Evolutionary conservation across 2,797 vertebrate genomes (phyloP).

Genomic region (Channallabes apus): DNA sequence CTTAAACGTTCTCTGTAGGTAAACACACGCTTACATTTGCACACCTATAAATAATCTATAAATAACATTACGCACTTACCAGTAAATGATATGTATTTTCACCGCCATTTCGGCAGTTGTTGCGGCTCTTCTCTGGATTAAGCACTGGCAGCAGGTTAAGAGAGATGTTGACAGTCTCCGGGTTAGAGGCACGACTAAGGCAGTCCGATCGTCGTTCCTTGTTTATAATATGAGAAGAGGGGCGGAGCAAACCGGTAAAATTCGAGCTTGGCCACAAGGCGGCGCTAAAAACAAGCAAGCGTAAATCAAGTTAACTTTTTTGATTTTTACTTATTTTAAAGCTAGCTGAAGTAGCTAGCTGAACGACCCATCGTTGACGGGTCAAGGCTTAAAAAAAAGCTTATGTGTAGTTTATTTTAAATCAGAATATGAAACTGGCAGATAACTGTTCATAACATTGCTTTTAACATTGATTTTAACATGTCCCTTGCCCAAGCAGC

Average conservation of each 20-base stretch:
- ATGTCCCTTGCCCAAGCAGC: too few species aligned
- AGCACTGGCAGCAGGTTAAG: not conserved
- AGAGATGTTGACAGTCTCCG: not conserved
- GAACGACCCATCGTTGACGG: too few species aligned
- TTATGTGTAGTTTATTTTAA: too few species aligned
- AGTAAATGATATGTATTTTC: conserved; percentile 62
- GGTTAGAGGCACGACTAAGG: not conserved
- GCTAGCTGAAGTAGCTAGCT: too few species aligned
- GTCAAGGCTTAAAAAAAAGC: too few species aligned
- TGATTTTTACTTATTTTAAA: too few species aligned
- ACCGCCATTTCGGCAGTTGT: conserved; percentile 50
- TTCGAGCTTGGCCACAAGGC: conserved; percentile 1
- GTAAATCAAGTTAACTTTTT: not conserved
- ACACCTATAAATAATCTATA: conserved; percentile 5
- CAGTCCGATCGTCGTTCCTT: conserved; percentile 8
- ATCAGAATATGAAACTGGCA: too few species aligned
- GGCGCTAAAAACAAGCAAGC: not conserved
- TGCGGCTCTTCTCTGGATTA: not conserved
- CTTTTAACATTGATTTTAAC: too few species aligned
- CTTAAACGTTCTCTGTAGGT: not conserved
- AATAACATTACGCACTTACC: conserved; percentile 50
- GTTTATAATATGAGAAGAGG: conserved; percentile 26
- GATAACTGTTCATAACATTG: too few species aligned
- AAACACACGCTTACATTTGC: not conserved
- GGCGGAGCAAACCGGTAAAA: conserved; percentile 44